phyloP scores from a whole-genome alignment of 2,888 invertebrate genomes.

The Athripsodes cinereus region DNA sequence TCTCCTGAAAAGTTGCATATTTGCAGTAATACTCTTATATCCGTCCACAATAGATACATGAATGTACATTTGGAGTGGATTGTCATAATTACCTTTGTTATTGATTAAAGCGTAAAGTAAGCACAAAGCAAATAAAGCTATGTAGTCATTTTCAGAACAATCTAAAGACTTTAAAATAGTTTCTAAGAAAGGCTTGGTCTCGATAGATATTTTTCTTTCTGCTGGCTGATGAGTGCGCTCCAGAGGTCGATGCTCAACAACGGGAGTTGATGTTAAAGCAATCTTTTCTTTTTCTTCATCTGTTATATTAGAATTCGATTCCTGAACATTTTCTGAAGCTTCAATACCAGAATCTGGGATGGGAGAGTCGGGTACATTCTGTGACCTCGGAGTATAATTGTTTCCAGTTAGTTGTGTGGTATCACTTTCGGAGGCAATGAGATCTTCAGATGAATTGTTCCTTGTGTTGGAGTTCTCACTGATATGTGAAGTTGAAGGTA shows the following conservation, averaged over 20 bases:
- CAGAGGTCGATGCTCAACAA: slow-evolving; percentile 16
- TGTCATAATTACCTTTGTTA: slow-evolving; percentile 70
- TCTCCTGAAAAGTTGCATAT: too few species aligned
- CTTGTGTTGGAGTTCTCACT: slow-evolving; percentile 47
- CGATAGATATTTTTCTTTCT: slow-evolving; percentile 43
- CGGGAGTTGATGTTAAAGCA: slow-evolving; percentile 18
- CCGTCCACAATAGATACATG: too few species aligned
- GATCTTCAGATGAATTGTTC: slow-evolving; percentile 46
- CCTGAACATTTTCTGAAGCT: slow-evolving; percentile 38
- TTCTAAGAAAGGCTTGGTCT: slow-evolving; percentile 77
- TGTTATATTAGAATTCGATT: slow-evolving; percentile 70
- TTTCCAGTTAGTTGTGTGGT: neutral
- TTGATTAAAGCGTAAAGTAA: slow-evolving; percentile 89
- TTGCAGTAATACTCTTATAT: too few species aligned
- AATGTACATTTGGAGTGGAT: too few species aligned
- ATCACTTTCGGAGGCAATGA: slow-evolving; percentile 28
- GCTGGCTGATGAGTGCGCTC: slow-evolving; percentile 16
- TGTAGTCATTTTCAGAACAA: slow-evolving; percentile 90
- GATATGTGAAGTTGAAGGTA: slow-evolving; percentile 50
- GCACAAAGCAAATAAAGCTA: slow-evolving; percentile 84
- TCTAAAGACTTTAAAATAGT: slow-evolving; percentile 82
- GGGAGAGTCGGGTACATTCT: slow-evolving; percentile 47
- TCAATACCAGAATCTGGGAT: slow-evolving; percentile 43
- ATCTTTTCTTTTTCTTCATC: slow-evolving; percentile 86
- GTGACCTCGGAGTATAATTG: slow-evolving; percentile 11